Conservation (phyloP, 2,797 vertebrate species). For the Pangasius macronema region DNA sequence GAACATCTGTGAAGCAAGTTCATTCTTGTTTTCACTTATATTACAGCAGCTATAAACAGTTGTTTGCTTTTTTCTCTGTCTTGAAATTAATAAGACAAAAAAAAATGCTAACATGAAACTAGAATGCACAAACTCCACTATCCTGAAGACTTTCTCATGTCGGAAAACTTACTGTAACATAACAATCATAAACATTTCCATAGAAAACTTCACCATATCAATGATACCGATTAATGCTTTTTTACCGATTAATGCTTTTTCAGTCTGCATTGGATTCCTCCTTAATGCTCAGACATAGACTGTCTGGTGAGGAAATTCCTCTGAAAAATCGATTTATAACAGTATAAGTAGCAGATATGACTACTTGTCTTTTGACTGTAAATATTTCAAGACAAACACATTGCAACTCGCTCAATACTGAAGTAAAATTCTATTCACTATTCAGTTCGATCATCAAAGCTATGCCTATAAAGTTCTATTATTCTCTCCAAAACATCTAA, state of each 20-base stretch:
- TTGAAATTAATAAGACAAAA: neutral
- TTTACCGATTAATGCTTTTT: neutral
- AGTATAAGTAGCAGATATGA: neutral
- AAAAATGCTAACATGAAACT: neutral
- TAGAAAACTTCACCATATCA: neutral
- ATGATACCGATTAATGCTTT: neutral
- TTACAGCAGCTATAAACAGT: neutral
- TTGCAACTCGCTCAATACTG: neutral
- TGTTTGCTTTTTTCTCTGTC: neutral
- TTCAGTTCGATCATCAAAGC: constrained; percentile 4
- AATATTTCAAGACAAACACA: neutral
- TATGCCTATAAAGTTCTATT: constrained; percentile 4
- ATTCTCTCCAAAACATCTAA: constrained; percentile 23
- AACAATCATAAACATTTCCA: neutral
- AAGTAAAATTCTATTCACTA: neutral
- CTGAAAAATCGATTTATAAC: neutral
- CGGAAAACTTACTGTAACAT: neutral
- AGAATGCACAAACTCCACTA: neutral
- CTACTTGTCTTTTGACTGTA: neutral
- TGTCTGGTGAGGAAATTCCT: neutral
- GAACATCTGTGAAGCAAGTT: neutral
- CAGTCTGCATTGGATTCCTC: neutral
- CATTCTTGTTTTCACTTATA: neutral
- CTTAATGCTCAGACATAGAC: neutral
- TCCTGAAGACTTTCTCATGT: neutral